These are phyloP conservation scores for Hemistola chrysoprasaria DNA, from an alignment of 2,888 invertebrate genomes.

Conservation along the genomic window DNA sequence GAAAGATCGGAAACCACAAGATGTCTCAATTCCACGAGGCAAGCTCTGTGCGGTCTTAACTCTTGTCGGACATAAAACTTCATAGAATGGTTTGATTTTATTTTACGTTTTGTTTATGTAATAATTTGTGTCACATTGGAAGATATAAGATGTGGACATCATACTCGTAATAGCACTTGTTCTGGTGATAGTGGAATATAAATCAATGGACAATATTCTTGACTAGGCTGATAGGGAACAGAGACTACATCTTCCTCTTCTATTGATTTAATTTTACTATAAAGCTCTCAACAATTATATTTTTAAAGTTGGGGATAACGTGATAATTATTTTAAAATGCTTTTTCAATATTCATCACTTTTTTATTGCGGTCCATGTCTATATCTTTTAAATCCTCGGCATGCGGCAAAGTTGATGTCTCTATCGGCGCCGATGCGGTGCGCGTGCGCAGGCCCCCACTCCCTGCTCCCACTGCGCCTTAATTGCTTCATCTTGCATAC, in stretches of 20 bases:
- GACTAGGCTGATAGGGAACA: too few relatives aligned
- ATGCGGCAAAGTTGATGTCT: conserved; percentile 71
- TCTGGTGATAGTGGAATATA: too few relatives aligned
- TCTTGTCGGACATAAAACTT: conserved; percentile 71
- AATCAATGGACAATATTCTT: too few relatives aligned
- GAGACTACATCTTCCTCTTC: too few relatives aligned
- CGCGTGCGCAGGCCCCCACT: conserved; percentile 63
- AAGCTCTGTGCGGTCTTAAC: conserved; percentile 77
- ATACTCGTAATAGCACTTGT: too few relatives aligned
- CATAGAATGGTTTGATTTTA: conserved; percentile 67
- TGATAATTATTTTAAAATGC: too few relatives aligned
- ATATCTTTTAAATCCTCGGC: conserved; percentile 31
- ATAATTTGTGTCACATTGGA: conserved; percentile 4
- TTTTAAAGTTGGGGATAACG: too few relatives aligned
- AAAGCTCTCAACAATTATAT: too few relatives aligned
- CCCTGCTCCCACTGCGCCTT: conserved; percentile 64
- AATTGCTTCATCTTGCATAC: conserved; percentile 80
- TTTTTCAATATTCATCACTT: too few relatives aligned
- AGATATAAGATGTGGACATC: neutral
- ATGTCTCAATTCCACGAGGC: conserved; percentile 81
- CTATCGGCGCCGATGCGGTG: conserved; percentile 70
- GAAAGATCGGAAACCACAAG: conserved; percentile 80
- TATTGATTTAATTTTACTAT: too few relatives aligned
- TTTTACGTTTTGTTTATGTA: conserved; percentile 15
- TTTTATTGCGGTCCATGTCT: conserved; percentile 13